phyloP scores from a whole-genome alignment of 2,113 vertebrate species.

The Chamaetylas fuelleborni region DNA sequence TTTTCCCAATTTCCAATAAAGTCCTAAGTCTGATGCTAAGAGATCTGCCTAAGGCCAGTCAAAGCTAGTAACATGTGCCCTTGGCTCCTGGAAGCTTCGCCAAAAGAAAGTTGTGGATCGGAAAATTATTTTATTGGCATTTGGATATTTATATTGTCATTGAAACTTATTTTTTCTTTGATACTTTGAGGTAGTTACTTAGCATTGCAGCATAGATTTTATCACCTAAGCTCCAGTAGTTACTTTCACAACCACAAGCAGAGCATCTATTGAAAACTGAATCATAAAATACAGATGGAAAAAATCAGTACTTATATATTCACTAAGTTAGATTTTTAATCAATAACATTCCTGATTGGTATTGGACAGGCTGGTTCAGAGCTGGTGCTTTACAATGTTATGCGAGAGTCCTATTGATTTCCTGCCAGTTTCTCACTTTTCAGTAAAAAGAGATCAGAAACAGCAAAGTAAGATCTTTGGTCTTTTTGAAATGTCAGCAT shows the following conservation, averaged over 20 bases:
- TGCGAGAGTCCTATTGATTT: background rate
- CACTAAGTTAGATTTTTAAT: background rate
- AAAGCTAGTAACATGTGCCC: background rate
- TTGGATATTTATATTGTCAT: background rate
- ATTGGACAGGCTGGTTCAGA: background rate
- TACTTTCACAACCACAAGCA: background rate
- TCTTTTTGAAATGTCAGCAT: background rate
- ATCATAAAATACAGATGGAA: background rate
- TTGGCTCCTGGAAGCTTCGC: background rate
- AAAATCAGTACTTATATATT: constrained; percentile 6
- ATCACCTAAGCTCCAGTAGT: background rate
- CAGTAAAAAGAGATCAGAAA: background rate
- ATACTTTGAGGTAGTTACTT: background rate
- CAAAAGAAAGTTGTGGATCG: background rate
- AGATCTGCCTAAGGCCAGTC: background rate
- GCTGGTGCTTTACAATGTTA: background rate
- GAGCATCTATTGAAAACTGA: background rate
- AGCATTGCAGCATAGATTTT: background rate
- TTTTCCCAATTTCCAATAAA: background rate
- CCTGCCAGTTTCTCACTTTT: background rate
- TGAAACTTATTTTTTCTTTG: background rate
- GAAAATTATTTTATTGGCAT: background rate
- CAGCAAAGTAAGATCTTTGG: background rate
- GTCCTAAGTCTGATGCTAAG: background rate
- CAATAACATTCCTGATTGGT: background rate